Conservation (phyloP, 2,797 vertebrate genomes). For the Dryobates pubescens region DNA sequence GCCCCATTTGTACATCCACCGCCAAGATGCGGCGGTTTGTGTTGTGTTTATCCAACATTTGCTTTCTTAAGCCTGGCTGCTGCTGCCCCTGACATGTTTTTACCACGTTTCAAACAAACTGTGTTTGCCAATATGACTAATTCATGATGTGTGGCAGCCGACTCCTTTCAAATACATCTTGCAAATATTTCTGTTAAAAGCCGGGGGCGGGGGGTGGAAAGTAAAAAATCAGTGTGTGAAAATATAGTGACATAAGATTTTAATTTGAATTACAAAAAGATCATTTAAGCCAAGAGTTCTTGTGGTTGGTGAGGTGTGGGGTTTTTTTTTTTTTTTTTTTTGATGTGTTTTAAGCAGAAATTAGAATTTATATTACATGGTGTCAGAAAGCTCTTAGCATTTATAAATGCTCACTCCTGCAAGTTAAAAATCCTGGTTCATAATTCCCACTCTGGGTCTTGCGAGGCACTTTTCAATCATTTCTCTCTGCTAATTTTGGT, state of each 20-base stretch:
- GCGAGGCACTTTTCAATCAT: constrained; percentile 98
- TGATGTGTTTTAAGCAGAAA: constrained; percentile 77
- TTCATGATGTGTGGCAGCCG: not conserved
- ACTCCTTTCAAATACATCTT: not conserved
- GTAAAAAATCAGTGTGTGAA: not conserved
- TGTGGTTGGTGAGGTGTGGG: constrained; percentile 1
- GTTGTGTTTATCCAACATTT: not conserved
- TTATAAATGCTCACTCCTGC: constrained; percentile 87
- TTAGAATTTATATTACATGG: constrained; percentile 75
- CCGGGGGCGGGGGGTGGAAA: not conserved
- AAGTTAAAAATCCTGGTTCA: constrained; percentile 85
- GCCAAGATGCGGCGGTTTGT: not conserved
- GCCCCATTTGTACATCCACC: not conserved
- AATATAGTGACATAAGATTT: constrained; percentile 15
- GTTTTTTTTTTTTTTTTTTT: not conserved
- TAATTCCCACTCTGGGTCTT: constrained; percentile 91
- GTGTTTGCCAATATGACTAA: not conserved
- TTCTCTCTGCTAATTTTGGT: constrained; percentile 99
- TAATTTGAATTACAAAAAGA: constrained; percentile 67
- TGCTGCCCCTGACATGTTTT: not conserved
- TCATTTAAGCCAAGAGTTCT: constrained; percentile 58
- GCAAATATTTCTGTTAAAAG: constrained; percentile 22
- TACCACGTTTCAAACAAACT: not conserved
- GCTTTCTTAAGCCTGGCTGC: not conserved
- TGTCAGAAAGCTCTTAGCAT: constrained; percentile 81